phyloP scores from a whole-genome alignment of 1,140 invertebrate species.

The Apis laboriosa region DNA sequence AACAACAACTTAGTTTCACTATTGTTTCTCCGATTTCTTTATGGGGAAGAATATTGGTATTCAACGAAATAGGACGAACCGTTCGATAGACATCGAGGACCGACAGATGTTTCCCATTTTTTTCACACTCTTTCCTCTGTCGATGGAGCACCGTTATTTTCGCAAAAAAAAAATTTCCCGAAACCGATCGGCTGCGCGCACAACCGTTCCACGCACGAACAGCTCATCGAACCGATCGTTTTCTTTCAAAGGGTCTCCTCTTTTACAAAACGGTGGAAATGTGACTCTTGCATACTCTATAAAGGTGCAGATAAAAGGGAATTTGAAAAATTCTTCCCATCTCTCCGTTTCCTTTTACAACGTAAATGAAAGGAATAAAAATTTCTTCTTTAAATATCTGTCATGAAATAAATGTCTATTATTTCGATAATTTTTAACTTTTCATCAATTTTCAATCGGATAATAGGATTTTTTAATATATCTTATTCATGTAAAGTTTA shows the following conservation, averaged over 20 bases:
- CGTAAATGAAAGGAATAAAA: not conserved
- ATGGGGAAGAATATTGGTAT: constrained; percentile 12
- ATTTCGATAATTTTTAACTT: no score
- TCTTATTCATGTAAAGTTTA: not conserved
- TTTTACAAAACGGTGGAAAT: constrained; percentile 43
- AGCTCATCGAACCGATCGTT: constrained; percentile 52
- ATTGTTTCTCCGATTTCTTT: not conserved
- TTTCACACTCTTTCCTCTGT: constrained; percentile 65
- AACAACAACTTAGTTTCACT: not conserved
- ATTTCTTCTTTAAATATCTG: not conserved
- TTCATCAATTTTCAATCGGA: no score
- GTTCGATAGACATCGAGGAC: constrained; percentile 76
- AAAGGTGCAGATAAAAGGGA: not conserved
- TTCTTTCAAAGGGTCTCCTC: constrained; percentile 38
- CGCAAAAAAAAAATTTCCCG: constrained; percentile 73
- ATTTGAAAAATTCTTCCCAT: not conserved
- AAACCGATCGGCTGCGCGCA: constrained; percentile 67
- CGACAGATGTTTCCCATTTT: constrained; percentile 78
- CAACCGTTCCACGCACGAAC: constrained; percentile 45
- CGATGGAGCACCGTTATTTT: constrained; percentile 74
- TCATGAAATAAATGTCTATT: no score
- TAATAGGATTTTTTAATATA: not conserved
- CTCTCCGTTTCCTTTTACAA: not conserved
- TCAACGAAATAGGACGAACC: constrained; percentile 56
- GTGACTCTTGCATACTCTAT: not conserved